phyloP scores from a whole-genome alignment of 2,113 vertebrate genomes.

The Mobula hypostoma region DNA sequence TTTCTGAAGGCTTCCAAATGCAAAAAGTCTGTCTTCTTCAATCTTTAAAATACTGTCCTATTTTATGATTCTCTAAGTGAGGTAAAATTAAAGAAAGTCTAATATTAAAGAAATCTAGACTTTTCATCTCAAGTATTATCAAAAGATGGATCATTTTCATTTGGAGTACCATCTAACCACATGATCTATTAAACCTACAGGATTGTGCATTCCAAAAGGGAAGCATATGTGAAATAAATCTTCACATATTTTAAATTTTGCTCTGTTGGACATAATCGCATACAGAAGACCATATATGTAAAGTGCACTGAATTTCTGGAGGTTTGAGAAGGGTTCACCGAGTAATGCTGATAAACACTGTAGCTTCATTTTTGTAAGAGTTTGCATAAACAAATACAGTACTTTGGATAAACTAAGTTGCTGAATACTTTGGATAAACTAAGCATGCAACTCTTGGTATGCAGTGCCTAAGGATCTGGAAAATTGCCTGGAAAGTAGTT shows the following conservation, averaged over 20 bases:
- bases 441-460: not conserved
- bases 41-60: not conserved
- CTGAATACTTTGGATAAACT: not conserved
- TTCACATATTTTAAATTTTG: not conserved
- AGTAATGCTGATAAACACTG: not conserved
- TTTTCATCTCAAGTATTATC: not conserved
- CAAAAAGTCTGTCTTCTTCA: not conserved
- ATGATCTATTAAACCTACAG: not conserved
- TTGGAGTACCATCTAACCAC: not conserved
- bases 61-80: not conserved
- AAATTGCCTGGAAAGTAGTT: not conserved
- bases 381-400: slow-evolving; percentile 14
- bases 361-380: not conserved
- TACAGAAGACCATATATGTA: not conserved
- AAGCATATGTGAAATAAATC: not conserved
- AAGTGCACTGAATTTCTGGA: not conserved
- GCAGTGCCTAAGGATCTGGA: not conserved
- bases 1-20: not conserved
- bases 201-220: not conserved
- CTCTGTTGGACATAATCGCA: not conserved
- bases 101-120: not conserved
- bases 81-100: not conserved
- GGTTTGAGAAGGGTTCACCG: not conserved
- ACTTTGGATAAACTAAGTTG: not conserved
- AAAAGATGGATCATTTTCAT: not conserved